Percentiles rank a stretch among this genome's conserved stretches.
phyloP scores from a whole-genome alignment of 2,797 vertebrate species.

The Mormyrops boulengeri region DNA sequence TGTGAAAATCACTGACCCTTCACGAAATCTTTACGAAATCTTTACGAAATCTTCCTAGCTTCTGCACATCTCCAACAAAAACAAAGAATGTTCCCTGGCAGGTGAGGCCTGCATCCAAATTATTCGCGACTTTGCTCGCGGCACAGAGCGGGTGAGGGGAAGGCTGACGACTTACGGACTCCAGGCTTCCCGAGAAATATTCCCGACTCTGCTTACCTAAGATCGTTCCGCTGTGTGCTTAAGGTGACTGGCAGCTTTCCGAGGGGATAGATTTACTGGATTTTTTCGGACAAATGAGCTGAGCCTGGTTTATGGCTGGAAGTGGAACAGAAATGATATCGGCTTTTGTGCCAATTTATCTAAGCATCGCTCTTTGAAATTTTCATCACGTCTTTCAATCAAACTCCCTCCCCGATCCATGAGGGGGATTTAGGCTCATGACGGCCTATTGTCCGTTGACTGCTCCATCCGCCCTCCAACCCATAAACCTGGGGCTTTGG shows the following conservation, averaged over 20 bases:
- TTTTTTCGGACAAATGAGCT: not conserved
- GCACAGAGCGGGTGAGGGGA: conserved; percentile 37
- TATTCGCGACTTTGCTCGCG: conserved; percentile 54
- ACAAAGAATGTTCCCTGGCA: conserved; percentile 38
- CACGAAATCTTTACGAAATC: not conserved
- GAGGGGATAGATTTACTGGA: not conserved
- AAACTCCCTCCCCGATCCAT: not conserved
- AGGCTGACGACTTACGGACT: conserved; percentile 5
- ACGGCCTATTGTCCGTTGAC: not conserved
- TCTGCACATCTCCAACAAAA: conserved; percentile 42
- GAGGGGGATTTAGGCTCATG: not conserved
- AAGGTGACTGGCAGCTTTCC: not conserved
- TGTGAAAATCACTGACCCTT: not conserved
- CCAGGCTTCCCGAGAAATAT: not conserved
- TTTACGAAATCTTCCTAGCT: not conserved
- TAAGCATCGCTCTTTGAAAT: not conserved
- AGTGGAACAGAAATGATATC: not conserved
- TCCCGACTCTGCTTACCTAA: not conserved
- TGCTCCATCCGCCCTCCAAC: not conserved
- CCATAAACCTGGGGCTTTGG: not conserved
- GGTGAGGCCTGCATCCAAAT: conserved; percentile 33
- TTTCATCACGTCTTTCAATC: not conserved
- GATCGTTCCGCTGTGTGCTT: not conserved
- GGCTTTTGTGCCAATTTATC: not conserved
- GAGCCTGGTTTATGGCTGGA: not conserved